Base-by-base conservation (phyloP, 1,140 invertebrate genomes). In the Drosophila fuyamai region DNA sequence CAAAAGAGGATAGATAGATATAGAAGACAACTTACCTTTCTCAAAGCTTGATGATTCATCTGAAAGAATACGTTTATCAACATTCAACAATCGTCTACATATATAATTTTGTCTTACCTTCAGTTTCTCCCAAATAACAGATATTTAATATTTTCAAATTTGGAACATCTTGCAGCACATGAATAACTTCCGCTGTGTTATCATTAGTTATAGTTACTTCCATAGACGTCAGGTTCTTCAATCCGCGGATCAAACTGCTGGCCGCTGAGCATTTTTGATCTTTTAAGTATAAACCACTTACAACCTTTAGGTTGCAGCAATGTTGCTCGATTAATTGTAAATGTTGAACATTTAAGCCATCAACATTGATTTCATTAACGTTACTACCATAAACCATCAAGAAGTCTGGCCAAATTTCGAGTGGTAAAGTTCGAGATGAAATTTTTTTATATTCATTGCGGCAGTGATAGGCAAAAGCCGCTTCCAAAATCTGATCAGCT, bases 131-230 rank as follows among this genome's bases (percentile, higher is more conserved):
- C 3, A 44, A 10, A 44, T 16, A 44, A 1, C 9, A 0, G 0
- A 44, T 44, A 14, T 9, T 44, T 44, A 44, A 44, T 44, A 16
- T 44, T 44, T 44, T 44, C 1, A 44, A 44, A 44, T 16, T 44
- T 16, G 41, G 8, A 44, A 16, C 2, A 16, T 44, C 8, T 16
- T 44, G 41, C 41, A 44, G 8, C 8, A 4, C 14, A 16, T 10
- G 41, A 14, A 44, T 8, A 18, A 44, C 41, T 44, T 44, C 8
- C n/a, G 41, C 41, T 16, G 41, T 44, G 14, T 8, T 16, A 14
- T 16, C 14, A 16, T 16, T 44, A 16, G 41, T 44, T 16, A 44
- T 44, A 7, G 7, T 44, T 44, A 16, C 4, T 44, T 44, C 41
- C 41, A 44, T n/a, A 44, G 41, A 44, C 41, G n/a, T 16, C 0